These are phyloP conservation scores for Chiloscyllium plagiosum DNA, from an alignment of 2,113 vertebrate species.

Conservation along the genomic window DNA sequence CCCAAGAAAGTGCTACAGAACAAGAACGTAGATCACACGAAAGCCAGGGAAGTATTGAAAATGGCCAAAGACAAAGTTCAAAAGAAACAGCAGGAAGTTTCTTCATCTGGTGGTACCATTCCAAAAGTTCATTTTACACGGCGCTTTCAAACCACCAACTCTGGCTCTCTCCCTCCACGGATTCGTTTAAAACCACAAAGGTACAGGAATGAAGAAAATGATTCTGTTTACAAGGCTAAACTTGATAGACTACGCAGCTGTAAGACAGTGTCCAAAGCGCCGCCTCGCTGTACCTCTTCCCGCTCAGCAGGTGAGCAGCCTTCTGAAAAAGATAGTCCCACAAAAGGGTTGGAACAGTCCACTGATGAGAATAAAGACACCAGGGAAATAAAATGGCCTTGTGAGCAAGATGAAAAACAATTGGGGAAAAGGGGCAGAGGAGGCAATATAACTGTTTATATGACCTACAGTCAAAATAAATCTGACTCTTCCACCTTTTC, in stretches of 20 bases:
- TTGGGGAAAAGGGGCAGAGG: conserved; percentile 71
- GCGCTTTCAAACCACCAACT: conserved; percentile 80
- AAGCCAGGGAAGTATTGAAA: conserved; percentile 80
- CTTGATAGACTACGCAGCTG: conserved; percentile 75
- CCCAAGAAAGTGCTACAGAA: conserved; percentile 85
- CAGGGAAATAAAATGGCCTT: conserved; percentile 60
- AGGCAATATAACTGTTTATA: conserved; percentile 76
- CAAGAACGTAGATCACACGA: conserved; percentile 80
- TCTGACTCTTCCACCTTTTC: conserved; percentile 76
- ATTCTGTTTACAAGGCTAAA: conserved; percentile 76
- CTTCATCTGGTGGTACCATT: conserved; percentile 69
- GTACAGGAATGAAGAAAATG: conserved; percentile 90
- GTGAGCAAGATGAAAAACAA: conserved; percentile 70
- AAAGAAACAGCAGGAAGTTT: conserved; percentile 66
- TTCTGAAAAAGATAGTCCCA: conserved; percentile 67
- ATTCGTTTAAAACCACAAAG: conserved; percentile 94
- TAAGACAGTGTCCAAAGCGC: conserved; percentile 70
- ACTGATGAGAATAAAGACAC: conserved; percentile 68
- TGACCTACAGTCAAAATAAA: conserved; percentile 77
- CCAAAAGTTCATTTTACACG: conserved; percentile 91
- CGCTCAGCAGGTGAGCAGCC: conserved; percentile 73
- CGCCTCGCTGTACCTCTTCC: conserved; percentile 70
- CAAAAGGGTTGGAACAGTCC: conserved; percentile 66
- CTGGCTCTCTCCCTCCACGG: conserved; percentile 79
- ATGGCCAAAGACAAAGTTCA: conserved; percentile 80